Base-by-base conservation (phyloP, 2,113 vertebrate genomes). In the Oryctolagus cuniculus region DNA sequence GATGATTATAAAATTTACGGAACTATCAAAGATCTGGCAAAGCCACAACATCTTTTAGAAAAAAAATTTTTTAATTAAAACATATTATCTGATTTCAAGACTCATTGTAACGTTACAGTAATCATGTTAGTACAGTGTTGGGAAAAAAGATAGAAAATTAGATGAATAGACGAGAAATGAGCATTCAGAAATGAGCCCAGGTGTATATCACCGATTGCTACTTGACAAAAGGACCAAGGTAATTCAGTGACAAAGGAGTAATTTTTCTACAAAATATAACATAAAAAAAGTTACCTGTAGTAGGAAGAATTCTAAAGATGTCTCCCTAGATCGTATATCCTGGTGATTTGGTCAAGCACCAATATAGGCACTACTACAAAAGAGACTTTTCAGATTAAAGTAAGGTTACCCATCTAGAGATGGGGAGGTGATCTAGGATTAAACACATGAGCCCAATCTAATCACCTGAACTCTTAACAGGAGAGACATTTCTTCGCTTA, bases 231-330 rank as follows among this genome's bases (percentile, higher is more conserved):
- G 5, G 22, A 36, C 51, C 61, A 90, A 31, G 29, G 17, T 64
- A 82, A 63, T 55, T 87, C 64, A 75, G 19, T 81, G n/a, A 15
- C 38, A 38, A 87, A 74, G 69, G 2, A 4, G 61, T 53, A 75
- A 34, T 70, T 82, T 87, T 86, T 49, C 63, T 80, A 82, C 31
- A 44, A 61, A 27, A 77, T 29, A 16, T 44, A 63, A 27, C 87
- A 11, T 27, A 31, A 73, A 21, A n/a, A 53, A 27, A 11, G 6
- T 78, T 36, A 51, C 36, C 16, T 82, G 8, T 82, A 82, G 21
- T 86, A 69, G 34, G 38, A 29, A 74, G 16, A 83, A 91, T 87
- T 75, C 78, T 91, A 63, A 91, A 77, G 36, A n/a, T 38, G 15
- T 36, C 31, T 75, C 7, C 36, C 25, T 13, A 55, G 25, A 38